Percentiles rank a stretch among this genome's conserved stretches.
Conservation (phyloP, 1,140 invertebrate species). For the Lutraria rhynchaena region DNA sequence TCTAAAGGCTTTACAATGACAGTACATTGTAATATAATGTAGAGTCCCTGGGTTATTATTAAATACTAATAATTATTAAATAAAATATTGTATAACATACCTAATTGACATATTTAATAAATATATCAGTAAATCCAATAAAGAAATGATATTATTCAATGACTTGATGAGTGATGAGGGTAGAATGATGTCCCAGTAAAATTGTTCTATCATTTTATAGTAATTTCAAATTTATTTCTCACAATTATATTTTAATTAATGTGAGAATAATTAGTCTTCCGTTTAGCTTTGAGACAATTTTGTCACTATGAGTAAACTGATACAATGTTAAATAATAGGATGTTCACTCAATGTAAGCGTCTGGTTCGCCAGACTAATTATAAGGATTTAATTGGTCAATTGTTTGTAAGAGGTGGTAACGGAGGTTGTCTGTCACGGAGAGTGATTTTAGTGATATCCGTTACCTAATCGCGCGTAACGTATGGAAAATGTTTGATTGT, state of each 20-base stretch:
- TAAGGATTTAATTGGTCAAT: constrained; percentile 10
- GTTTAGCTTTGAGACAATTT: not conserved
- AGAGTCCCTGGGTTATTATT: not conserved
- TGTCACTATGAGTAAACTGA: not conserved
- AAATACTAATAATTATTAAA: too few species aligned
- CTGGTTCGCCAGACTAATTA: not conserved
- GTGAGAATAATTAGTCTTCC: not conserved
- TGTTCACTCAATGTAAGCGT: not conserved
- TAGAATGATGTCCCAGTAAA: too few species aligned
- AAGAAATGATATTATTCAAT: too few species aligned
- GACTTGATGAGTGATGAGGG: too few species aligned
- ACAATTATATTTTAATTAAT: not conserved
- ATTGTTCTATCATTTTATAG: not conserved
- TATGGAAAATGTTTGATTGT: not conserved
- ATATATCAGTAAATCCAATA: too few species aligned
- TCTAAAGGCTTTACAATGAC: not conserved
- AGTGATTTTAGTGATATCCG: constrained; percentile 12
- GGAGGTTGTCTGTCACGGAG: constrained; percentile 17
- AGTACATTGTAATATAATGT: not conserved
- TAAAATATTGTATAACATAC: too few species aligned
- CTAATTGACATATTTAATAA: too few species aligned
- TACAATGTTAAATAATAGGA: not conserved
- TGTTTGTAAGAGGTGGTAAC: constrained; percentile 1
- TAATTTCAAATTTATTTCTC: not conserved
- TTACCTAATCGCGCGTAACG: not conserved